Evolutionary conservation across 2,113 vertebrate species (phyloP).

Genomic region (Siphamia tubifer): DNA sequence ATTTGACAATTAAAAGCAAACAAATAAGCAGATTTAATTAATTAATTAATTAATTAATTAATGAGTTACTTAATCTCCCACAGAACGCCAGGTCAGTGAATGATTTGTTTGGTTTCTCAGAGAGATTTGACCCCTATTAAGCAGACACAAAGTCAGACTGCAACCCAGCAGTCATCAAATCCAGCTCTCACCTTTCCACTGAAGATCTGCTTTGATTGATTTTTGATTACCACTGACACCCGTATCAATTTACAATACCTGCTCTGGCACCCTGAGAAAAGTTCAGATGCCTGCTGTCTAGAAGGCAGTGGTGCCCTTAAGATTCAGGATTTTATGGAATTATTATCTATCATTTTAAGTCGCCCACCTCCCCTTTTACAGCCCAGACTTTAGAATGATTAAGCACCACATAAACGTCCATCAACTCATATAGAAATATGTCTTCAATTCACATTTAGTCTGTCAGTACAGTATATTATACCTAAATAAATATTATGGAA

Average conservation of each 20-base stretch:
- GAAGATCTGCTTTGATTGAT: slow-evolving; percentile 36
- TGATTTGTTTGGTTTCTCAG: not conserved
- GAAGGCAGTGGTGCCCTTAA: not conserved
- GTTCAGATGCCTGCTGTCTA: not conserved
- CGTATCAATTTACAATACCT: slow-evolving; percentile 20
- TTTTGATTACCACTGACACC: slow-evolving; percentile 9
- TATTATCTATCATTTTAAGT: slow-evolving; percentile 20
- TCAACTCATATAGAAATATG: not conserved
- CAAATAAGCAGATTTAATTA: not conserved
- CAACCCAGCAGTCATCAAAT: not conserved
- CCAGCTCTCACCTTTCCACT: slow-evolving; percentile 40
- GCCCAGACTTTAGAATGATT: not conserved
- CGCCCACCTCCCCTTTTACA: not conserved
- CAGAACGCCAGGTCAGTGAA: not conserved
- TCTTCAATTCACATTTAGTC: not conserved
- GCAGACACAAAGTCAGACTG: not conserved
- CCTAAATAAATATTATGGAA: too few species aligned
- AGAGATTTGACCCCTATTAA: not conserved
- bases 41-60: not conserved
- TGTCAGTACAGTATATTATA: too few species aligned
- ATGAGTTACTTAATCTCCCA: not conserved
- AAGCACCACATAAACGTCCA: slow-evolving; percentile 18
- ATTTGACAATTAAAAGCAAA: not conserved
- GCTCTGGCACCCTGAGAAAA: not conserved
- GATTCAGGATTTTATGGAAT: slow-evolving; percentile 48